Percentiles rank a stretch among this genome's conserved stretches.
These are phyloP conservation scores for Danaus plexippus DNA, from an alignment of 1,140 invertebrate genomes.

Conservation along the genomic window DNA sequence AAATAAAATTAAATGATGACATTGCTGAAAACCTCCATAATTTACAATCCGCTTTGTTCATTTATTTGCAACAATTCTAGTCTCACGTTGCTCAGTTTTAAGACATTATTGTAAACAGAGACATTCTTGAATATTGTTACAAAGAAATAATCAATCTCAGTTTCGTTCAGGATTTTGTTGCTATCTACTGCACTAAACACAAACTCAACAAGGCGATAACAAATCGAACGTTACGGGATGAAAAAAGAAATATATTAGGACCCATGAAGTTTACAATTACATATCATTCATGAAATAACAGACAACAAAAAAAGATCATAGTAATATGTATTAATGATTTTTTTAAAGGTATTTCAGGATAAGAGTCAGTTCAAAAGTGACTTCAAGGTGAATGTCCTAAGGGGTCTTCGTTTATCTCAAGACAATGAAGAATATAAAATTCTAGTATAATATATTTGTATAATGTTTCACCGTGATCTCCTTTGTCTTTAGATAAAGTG, in stretches of 20 bases:
- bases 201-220: slow-evolving; percentile 16
- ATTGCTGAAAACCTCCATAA: slow-evolving; percentile 44
- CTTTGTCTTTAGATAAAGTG: slow-evolving; percentile 28
- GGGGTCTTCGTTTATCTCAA: slow-evolving; percentile 19
- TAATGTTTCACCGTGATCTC: slow-evolving; percentile 12
- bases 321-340: no score
- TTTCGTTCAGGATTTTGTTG: slow-evolving; percentile 64
- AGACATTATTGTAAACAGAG: not conserved
- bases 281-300: no score
- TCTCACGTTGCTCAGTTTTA: not conserved
- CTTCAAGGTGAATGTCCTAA: slow-evolving; percentile 31
- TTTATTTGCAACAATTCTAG: slow-evolving; percentile 33
- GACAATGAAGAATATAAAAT: slow-evolving; percentile 22
- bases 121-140: slow-evolving; percentile 24
- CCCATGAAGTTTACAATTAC: no score
- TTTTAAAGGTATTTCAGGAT: no score
- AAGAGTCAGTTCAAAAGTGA: slow-evolving; percentile 15
- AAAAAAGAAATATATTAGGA: no score
- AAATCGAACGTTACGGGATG: not conserved
- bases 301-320: no score
- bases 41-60: slow-evolving; percentile 49
- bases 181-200: slow-evolving; percentile 61
- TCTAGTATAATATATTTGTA: slow-evolving; percentile 4
- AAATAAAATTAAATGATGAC: slow-evolving; percentile 35
- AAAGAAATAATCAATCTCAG: slow-evolving; percentile 60